These are phyloP conservation scores for Crocuta crocuta DNA, from an alignment of 2,113 vertebrate genomes.

Conservation along the genomic window DNA sequence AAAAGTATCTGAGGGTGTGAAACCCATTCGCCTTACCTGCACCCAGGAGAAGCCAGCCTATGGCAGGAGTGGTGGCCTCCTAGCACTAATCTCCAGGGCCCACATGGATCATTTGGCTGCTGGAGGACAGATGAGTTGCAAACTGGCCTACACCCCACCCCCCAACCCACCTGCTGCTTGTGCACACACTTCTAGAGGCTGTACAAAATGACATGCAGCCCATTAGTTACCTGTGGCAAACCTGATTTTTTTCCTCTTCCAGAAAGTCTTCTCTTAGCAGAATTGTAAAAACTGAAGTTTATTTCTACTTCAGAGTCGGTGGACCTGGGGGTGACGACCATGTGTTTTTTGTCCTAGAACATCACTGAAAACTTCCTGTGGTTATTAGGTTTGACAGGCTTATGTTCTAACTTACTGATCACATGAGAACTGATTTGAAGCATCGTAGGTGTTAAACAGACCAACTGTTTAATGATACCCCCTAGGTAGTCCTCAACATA, in stretches of 20 bases:
- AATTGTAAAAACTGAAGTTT: not conserved
- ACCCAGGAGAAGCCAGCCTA: not conserved
- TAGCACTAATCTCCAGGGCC: not conserved
- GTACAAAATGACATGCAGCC: not conserved
- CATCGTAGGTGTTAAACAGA: not conserved
- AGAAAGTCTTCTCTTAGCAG: conserved; percentile 30
- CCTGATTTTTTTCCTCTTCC: not conserved
- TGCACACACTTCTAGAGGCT: not conserved
- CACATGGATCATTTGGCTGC: not conserved
- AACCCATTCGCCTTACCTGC: not conserved
- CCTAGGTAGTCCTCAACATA: not conserved
- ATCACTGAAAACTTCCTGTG: not conserved
- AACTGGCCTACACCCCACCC: not conserved
- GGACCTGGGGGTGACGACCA: not conserved
- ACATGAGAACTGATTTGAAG: not conserved
- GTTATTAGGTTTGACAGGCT: not conserved
- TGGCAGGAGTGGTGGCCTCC: not conserved
- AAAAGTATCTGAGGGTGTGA: not conserved
- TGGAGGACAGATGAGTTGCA: not conserved
- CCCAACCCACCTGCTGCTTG: not conserved
- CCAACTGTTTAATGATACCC: not conserved
- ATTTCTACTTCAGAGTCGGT: conserved; percentile 26
- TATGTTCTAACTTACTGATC: not conserved
- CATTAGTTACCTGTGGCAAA: not conserved
- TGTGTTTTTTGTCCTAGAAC: not conserved